These are phyloP conservation scores for Acanthurus lineatus DNA, from an alignment of 2,797 vertebrate genomes.

Conservation along the genomic window DNA sequence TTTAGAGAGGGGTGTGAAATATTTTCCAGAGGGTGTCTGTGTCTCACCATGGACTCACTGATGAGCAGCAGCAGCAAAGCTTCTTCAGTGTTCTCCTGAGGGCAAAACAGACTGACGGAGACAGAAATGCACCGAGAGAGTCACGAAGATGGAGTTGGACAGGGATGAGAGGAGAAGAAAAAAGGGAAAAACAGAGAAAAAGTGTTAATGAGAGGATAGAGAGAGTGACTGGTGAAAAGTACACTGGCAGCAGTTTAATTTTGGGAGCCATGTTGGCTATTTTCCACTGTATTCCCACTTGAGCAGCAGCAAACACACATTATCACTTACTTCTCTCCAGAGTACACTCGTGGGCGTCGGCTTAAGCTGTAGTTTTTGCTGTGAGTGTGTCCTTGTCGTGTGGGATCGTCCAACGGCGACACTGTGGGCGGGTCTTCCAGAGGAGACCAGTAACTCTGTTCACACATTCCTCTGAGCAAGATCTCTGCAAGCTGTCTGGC, in stretches of 20 bases:
- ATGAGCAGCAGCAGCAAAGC: constrained; percentile 96
- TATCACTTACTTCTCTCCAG: constrained; percentile 92
- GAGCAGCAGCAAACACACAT: constrained; percentile 25
- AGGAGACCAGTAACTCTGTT: constrained; percentile 99
- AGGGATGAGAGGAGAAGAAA: constrained; percentile 8
- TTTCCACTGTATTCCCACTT: constrained; percentile 40
- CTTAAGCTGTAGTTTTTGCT: constrained; percentile 91
- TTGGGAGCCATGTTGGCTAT: constrained; percentile 26
- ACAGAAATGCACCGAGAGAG: constrained; percentile 9
- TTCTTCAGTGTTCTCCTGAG: constrained; percentile 99
- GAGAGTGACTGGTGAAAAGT: constrained; percentile 21
- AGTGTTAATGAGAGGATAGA: constrained; percentile 1
- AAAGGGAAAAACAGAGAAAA: constrained; percentile 9
- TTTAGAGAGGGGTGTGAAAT: neutral
- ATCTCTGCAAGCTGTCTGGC: constrained; percentile 98
- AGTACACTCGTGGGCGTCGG: constrained; percentile 93
- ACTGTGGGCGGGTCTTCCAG: constrained; percentile 95
- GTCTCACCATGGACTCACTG: constrained; percentile 98
- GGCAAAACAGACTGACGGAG: constrained; percentile 93
- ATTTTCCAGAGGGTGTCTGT: constrained; percentile 6
- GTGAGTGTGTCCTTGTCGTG: constrained; percentile 89
- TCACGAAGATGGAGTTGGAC: constrained; percentile 28
- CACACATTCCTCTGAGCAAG: constrained; percentile 97
- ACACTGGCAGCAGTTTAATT: constrained; percentile 33
- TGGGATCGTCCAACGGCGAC: constrained; percentile 94